Percentiles rank a stretch among this genome's conserved stretches.
phyloP scores from a whole-genome alignment of 1,140 invertebrate genomes.

The Hirudo medicinalis region DNA sequence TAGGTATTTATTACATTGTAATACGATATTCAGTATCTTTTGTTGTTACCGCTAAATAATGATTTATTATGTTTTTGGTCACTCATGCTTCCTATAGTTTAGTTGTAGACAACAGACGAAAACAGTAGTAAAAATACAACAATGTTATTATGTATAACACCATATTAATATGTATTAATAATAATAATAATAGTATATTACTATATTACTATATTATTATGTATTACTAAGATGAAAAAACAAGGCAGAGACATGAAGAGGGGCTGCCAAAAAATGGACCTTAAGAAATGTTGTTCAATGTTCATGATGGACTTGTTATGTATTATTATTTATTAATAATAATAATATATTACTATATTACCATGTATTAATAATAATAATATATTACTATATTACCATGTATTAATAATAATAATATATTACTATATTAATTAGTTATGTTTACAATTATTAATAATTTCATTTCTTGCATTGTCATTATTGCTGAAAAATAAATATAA shows the following conservation, averaged over 20 bases:
- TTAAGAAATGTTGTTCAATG: neutral
- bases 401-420: neutral
- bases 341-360: neutral
- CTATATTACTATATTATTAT: no score
- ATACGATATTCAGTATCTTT: no score
- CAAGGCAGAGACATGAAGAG: slow-evolving; percentile 10
- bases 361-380: neutral
- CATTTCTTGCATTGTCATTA: no score
- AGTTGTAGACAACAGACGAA: no score
- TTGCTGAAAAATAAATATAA: neutral
- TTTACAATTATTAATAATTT: neutral
- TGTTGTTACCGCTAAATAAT: no score
- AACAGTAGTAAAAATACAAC: no score
- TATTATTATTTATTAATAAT: neutral
- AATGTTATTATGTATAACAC: no score
- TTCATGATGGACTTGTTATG: slow-evolving; percentile 19
- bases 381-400: neutral
- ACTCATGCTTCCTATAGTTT: no score
- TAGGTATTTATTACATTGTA: no score
- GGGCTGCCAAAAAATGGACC: neutral
- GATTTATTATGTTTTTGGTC: no score
- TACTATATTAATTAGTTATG: neutral
- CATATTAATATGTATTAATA: no score
- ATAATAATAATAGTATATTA: no score
- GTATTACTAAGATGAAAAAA: slow-evolving; percentile 4